Evolutionary conservation across 2,888 invertebrate genomes (phyloP).

Genomic region (Acleris holmiana): DNA sequence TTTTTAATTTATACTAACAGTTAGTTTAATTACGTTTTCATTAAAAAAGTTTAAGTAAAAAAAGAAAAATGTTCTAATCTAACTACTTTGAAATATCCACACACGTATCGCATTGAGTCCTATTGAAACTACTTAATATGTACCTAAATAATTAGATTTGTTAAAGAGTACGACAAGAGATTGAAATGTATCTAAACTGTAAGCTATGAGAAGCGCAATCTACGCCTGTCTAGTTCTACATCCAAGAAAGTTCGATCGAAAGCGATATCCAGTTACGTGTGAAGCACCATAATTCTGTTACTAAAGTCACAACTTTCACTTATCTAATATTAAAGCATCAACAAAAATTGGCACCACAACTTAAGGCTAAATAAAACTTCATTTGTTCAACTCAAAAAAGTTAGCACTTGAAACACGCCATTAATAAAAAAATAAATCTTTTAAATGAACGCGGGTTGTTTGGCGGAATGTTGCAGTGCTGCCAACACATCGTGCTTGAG

Average conservation of each 20-base stretch:
- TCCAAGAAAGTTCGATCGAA: conserved; percentile 26
- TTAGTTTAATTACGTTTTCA: no score
- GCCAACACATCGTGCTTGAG: conserved; percentile 95
- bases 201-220: conserved; percentile 46
- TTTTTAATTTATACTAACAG: no score
- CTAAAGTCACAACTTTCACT: conserved; percentile 72
- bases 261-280: conserved; percentile 49
- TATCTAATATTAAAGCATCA: conserved; percentile 73
- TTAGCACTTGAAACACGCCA: conserved; percentile 1
- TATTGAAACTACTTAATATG: conserved; percentile 36
- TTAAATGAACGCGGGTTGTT: conserved; percentile 88
- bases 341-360: conserved; percentile 76
- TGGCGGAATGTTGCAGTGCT: conserved; percentile 94
- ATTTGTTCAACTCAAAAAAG: conserved; percentile 1
- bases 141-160: conserved; percentile 38
- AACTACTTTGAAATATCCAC: conserved; percentile 18
- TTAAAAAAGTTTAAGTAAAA: no score
- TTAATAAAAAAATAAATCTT: conserved; percentile 32
- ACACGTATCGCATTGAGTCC: conserved; percentile 12
- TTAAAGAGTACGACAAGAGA: conserved; percentile 43
- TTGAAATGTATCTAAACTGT: conserved; percentile 47
- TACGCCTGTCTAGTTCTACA: conserved; percentile 41
- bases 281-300: conserved; percentile 77
- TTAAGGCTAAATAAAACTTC: conserved; percentile 38
- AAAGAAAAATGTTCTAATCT: conserved; percentile 10